A percentile compares a stretch with the other conserved stretches of the same genome.
phyloP scores from a whole-genome alignment of 2,888 invertebrate genomes.

The Acronicta leporina region DNA sequence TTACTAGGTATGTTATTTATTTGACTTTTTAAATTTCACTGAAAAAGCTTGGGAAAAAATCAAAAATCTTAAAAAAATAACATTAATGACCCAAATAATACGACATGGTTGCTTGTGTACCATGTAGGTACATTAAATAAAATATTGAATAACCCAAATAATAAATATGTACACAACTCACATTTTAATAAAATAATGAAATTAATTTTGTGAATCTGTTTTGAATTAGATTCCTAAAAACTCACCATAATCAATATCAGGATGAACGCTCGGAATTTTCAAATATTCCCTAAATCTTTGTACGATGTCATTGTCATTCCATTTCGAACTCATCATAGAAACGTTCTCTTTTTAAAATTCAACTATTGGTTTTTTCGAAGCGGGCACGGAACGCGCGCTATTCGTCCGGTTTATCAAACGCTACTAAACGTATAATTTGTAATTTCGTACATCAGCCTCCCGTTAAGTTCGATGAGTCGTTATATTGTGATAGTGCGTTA shows the following conservation, averaged over 20 bases:
- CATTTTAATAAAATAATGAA: too few relatives aligned
- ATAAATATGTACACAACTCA: too few relatives aligned
- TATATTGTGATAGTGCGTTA: conserved; percentile 3
- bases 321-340: conserved; percentile 59
- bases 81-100: too few relatives aligned
- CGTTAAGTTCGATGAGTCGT: conserved; percentile 3
- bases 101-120: too few relatives aligned
- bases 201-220: too few relatives aligned
- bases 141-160: too few relatives aligned
- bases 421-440: conserved; percentile 29
- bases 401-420: background rate
- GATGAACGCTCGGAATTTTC: conserved; percentile 96
- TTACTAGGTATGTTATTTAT: too few relatives aligned
- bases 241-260: conserved; percentile 95
- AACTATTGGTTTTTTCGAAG: background rate
- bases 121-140: too few relatives aligned
- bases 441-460: conserved; percentile 14
- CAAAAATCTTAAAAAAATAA: too few relatives aligned
- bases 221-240: conserved; percentile 9
- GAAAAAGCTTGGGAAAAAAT: background rate
- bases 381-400: conserved; percentile 6
- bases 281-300: conserved; percentile 95
- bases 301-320: conserved; percentile 89
- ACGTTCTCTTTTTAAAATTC: conserved; percentile 13
- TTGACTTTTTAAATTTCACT: background rate